These are phyloP conservation scores for Eleginops maclovinus DNA, from an alignment of 2,113 vertebrate genomes.

Conservation along the genomic window DNA sequence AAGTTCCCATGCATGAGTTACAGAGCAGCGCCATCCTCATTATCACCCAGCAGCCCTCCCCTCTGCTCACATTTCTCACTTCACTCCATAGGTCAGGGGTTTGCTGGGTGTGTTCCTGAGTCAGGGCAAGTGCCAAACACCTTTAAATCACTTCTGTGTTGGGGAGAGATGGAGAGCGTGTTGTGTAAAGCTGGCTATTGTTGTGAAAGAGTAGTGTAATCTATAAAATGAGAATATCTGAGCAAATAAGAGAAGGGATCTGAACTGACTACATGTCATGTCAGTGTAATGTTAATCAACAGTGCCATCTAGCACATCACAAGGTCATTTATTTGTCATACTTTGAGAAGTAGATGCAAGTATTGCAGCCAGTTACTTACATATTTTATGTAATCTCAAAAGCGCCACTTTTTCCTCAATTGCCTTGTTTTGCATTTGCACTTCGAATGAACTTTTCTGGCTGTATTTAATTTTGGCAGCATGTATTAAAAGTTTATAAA, in stretches of 20 bases:
- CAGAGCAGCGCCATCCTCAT: conserved; percentile 52
- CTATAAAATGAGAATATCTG: neutral
- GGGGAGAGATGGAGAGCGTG: neutral
- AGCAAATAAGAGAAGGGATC: neutral
- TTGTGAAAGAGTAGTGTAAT: neutral
- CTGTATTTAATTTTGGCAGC: neutral
- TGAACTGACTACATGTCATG: neutral
- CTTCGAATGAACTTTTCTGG: neutral
- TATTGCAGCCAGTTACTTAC: neutral
- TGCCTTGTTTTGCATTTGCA: neutral
- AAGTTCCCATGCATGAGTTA: conserved; percentile 42
- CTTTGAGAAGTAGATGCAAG: conserved; percentile 24
- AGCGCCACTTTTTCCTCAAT: neutral
- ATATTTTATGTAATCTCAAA: neutral
- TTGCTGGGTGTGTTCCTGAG: conserved; percentile 33
- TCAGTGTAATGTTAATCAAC: conserved; percentile 42
- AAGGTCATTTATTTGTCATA: conserved; percentile 29
- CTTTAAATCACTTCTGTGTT: conserved; percentile 35
- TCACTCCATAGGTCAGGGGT: conserved; percentile 56
- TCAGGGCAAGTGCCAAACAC: conserved; percentile 18
- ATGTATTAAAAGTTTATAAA: neutral
- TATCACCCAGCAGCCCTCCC: conserved; percentile 56
- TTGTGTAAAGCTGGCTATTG: neutral
- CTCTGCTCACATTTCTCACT: conserved; percentile 59
- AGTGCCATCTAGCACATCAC: conserved; percentile 58